Base-by-base conservation (phyloP, 1,140 invertebrate species). In the Lasioglossum albipes region DNA sequence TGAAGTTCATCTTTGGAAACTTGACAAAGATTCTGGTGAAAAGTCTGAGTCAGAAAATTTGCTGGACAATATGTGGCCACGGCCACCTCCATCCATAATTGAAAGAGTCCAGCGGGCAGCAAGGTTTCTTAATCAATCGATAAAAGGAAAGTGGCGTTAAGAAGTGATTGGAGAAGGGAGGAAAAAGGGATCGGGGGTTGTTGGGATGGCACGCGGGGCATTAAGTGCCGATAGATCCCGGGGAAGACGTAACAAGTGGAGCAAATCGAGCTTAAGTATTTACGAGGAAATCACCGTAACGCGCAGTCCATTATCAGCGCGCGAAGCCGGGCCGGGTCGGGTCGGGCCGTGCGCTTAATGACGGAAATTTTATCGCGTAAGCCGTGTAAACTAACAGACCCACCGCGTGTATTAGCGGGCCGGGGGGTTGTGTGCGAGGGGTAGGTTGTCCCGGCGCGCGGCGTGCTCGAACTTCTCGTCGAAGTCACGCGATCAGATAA, bases 401-500 rank as follows among this genome's bases (percentile, higher is more conserved):
- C 42, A 13, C 62, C 27, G 67, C 79, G 61, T 73, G 75, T 83
- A 75, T 83, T 69, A 71, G 36, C 72, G 57, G 42, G 0, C 20
- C 52, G 65, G 18, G 13, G 52, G 67, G 1, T 64, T 71, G 79
- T 62, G 73, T 64, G 73, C 18, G 52, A 13, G 64, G 67, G 59
- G 54, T 36, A 36, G 70, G 45, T 20, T 83, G 81, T 84, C 84
- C 66, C 42, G 68, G 61, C 69, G 22, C 81, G 20, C 82, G 61
- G 83, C 79, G 41, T 86, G 77, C 85, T 84, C 80, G 66, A 84
- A 84, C 86, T 85, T 84, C 83, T 83, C 81, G 84, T 86, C 83
- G 81, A 74, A 90, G 88, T 90, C 89, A 90, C 89, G 89, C 89
- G 88, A 90, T 90, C 89, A 81, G 89, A 89, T 90, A 90, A 90